Conservation (phyloP, 2,888 invertebrate species). For the Antitype chi region DNA sequence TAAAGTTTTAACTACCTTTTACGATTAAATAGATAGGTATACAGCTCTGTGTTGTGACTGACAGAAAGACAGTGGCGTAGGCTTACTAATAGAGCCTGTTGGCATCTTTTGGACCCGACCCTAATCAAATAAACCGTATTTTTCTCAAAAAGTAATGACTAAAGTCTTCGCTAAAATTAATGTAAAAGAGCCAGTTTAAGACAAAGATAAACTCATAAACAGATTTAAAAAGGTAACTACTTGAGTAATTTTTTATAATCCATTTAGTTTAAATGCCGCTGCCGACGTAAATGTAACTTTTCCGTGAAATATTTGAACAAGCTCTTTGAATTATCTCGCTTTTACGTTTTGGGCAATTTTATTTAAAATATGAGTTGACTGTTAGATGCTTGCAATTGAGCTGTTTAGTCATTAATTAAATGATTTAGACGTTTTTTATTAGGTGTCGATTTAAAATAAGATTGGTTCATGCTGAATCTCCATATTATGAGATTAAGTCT, state of each 20-base stretch:
- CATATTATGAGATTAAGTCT: not conserved
- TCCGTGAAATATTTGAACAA: conserved; percentile 37
- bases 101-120: not conserved
- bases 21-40: not conserved
- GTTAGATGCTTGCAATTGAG: not conserved
- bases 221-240: conserved; percentile 51
- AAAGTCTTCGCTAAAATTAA: conserved; percentile 30
- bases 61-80: not conserved
- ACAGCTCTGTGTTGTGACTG: not conserved
- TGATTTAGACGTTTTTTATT: not conserved
- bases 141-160: conserved; percentile 48
- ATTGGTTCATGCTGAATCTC: too few species aligned
- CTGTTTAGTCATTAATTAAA: not conserved
- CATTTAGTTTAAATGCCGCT: conserved; percentile 40
- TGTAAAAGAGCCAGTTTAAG: conserved; percentile 39
- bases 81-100: not conserved
- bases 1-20: not conserved
- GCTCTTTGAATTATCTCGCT: conserved; percentile 37
- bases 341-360: conserved; percentile 41
- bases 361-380: conserved; percentile 8
- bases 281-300: conserved; percentile 39
- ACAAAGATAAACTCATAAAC: conserved; percentile 58
- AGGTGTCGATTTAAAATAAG: not conserved
- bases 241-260: conserved; percentile 49
- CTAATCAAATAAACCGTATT: conserved; percentile 40